These are phyloP conservation scores for Prionchulus punctatus DNA, from an alignment of 2,888 invertebrate species.

Conservation along the genomic window DNA sequence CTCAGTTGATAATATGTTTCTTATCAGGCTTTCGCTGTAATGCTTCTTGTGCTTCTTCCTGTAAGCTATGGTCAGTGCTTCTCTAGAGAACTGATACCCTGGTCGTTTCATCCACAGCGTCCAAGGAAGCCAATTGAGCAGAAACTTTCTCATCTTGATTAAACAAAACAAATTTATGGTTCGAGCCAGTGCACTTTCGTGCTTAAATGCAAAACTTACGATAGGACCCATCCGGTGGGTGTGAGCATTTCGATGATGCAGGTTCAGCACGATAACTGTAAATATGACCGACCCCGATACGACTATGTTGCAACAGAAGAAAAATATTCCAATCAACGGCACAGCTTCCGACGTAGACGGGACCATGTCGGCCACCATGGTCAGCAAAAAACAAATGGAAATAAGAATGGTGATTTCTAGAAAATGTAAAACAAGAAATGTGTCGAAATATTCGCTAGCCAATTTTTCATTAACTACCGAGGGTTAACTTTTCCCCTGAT, in stretches of 20 bases:
- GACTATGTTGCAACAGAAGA: slow-evolving; percentile 43
- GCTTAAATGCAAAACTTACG: too few relatives aligned
- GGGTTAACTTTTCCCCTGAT: slow-evolving; percentile 93
- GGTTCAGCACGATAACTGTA: slow-evolving; percentile 13
- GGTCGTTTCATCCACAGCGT: slow-evolving; percentile 28
- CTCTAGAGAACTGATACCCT: slow-evolving; percentile 17
- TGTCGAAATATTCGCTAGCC: too few relatives aligned
- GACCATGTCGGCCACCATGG: slow-evolving; percentile 94
- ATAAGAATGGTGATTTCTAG: slow-evolving; percentile 46
- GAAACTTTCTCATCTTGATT: slow-evolving; percentile 21
- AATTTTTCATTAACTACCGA: slow-evolving; percentile 90
- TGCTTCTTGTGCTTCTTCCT: background rate
- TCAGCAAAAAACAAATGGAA: slow-evolving; percentile 92
- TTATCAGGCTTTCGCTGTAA: background rate
- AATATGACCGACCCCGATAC: slow-evolving; percentile 13
- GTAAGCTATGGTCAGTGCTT: background rate
- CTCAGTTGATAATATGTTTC: background rate
- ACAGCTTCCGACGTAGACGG: slow-evolving; percentile 97
- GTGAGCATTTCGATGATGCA: slow-evolving; percentile 10
- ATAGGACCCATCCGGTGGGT: background rate
- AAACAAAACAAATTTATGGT: slow-evolving; percentile 1
- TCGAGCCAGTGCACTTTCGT: too few relatives aligned
- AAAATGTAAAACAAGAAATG: too few relatives aligned
- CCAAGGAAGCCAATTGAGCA: slow-evolving; percentile 31
- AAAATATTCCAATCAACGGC: slow-evolving; percentile 84